These are phyloP conservation scores for Gila orcuttii DNA, from an alignment of 2,113 vertebrate genomes.

Conservation along the genomic window DNA sequence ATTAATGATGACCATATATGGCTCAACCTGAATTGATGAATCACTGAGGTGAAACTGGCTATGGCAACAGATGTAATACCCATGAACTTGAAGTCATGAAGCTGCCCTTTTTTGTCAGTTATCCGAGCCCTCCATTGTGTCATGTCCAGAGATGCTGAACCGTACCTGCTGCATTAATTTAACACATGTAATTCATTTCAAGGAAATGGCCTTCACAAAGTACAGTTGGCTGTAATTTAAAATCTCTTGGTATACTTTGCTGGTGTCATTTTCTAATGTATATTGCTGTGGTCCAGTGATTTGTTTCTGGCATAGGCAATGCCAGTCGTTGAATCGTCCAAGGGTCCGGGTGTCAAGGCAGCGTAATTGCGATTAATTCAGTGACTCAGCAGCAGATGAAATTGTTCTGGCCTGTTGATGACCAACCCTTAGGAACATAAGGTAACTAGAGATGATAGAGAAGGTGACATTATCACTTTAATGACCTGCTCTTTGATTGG, in stretches of 20 bases:
- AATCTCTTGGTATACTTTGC: background rate
- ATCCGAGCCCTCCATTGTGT: background rate
- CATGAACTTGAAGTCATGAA: conserved; percentile 2
- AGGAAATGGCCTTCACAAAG: background rate
- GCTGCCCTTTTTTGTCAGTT: background rate
- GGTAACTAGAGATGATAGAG: conserved; percentile 1
- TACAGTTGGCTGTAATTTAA: background rate
- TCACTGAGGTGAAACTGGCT: background rate
- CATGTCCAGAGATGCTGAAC: conserved; percentile 7
- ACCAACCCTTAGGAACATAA: conserved; percentile 2
- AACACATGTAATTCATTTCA: background rate
- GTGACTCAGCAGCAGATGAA: conserved; percentile 1
- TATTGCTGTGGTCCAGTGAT: background rate
- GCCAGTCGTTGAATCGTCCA: background rate
- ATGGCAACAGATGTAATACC: conserved; percentile 2
- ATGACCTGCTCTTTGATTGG: background rate
- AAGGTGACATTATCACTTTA: conserved; percentile 5
- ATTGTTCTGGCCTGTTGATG: background rate
- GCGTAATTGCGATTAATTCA: conserved; percentile 20
- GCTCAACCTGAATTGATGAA: background rate
- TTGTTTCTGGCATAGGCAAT: background rate
- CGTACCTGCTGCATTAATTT: background rate
- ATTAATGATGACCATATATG: background rate
- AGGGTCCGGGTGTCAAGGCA: conserved; percentile 17
- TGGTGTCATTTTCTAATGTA: conserved; percentile 27